A percentile compares a stretch with the other conserved stretches of the same genome.
Evolutionary conservation across 2,888 invertebrate genomes (phyloP).

Genomic region (Sabatieria punctata): DNA sequence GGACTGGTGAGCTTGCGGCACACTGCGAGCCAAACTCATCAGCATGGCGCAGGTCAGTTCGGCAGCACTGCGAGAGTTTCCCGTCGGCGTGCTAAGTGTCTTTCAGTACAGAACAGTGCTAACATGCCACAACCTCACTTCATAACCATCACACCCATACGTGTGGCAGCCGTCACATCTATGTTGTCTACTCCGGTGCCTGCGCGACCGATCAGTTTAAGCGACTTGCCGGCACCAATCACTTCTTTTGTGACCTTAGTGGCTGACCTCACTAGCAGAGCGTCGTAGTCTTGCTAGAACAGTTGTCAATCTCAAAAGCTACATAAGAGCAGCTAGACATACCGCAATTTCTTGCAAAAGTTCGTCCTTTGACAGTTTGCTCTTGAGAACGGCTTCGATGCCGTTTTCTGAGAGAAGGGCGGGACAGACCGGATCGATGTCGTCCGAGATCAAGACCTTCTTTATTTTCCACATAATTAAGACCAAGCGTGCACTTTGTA

Average conservation of each 20-base stretch:
- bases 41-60: slow-evolving; percentile 85
- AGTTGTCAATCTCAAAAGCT: background rate
- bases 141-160: slow-evolving; percentile 67
- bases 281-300: slow-evolving; percentile 59
- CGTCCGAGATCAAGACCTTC: slow-evolving; percentile 72
- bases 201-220: slow-evolving; percentile 83
- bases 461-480: slow-evolving; percentile 22
- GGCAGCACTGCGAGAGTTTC: slow-evolving; percentile 89
- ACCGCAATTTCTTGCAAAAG: slow-evolving; percentile 66
- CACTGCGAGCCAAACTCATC: slow-evolving; percentile 56
- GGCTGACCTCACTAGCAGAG: slow-evolving; percentile 76
- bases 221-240: slow-evolving; percentile 50
- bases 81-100: slow-evolving; percentile 49
- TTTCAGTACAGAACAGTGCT: background rate
- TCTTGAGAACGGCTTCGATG: slow-evolving; percentile 57
- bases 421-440: slow-evolving; percentile 65
- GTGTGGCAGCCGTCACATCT: slow-evolving; percentile 66
- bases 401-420: slow-evolving; percentile 56
- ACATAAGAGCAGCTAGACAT: slow-evolving; percentile 32
- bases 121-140: slow-evolving; percentile 55
- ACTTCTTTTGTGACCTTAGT: slow-evolving; percentile 80
- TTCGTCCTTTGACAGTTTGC: slow-evolving; percentile 58
- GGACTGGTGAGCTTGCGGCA: slow-evolving; percentile 62
- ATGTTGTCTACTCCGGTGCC: slow-evolving; percentile 98
- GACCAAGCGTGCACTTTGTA: background rate